phyloP scores from a whole-genome alignment of 1,140 invertebrate genomes.

The Diorhabda sublineata region DNA sequence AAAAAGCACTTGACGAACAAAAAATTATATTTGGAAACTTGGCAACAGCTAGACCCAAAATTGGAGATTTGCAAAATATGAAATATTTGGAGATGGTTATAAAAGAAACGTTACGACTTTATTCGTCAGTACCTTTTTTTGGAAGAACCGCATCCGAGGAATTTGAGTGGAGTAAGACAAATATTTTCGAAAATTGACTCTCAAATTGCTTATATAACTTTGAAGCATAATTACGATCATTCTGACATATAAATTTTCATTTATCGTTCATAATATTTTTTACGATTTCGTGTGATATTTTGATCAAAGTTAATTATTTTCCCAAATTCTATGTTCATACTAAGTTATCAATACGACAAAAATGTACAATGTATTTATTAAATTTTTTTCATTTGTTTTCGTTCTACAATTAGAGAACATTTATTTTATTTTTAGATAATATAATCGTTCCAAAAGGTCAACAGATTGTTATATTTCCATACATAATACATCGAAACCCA shows the following conservation, averaged over 20 bases:
- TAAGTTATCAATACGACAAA: too few species aligned
- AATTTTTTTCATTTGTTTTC: background rate
- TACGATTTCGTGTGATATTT: too few species aligned
- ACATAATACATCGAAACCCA: constrained; percentile 63
- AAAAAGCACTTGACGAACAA: constrained; percentile 52
- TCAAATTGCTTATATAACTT: background rate
- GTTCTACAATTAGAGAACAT: background rate
- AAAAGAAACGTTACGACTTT: constrained; percentile 56
- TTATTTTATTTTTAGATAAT: constrained; percentile 3
- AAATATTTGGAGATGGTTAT: constrained; percentile 57
- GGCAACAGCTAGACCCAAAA: constrained; percentile 48
- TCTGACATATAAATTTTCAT: background rate
- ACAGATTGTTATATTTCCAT: constrained; percentile 50
- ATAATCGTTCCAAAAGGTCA: constrained; percentile 21
- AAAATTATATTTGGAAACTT: constrained; percentile 56
- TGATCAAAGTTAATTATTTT: too few species aligned
- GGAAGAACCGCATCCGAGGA: constrained; percentile 47
- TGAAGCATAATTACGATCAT: background rate
- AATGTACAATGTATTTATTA: too few species aligned
- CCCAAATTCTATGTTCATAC: too few species aligned
- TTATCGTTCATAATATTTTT: background rate
- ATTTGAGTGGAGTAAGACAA: constrained; percentile 9
- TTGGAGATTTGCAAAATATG: constrained; percentile 55
- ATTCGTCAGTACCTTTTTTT: constrained; percentile 46
- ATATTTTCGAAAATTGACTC: background rate